Evolutionary conservation across 2,797 vertebrate species (phyloP).

Genomic region (Triplophysa bombifrons): DNA sequence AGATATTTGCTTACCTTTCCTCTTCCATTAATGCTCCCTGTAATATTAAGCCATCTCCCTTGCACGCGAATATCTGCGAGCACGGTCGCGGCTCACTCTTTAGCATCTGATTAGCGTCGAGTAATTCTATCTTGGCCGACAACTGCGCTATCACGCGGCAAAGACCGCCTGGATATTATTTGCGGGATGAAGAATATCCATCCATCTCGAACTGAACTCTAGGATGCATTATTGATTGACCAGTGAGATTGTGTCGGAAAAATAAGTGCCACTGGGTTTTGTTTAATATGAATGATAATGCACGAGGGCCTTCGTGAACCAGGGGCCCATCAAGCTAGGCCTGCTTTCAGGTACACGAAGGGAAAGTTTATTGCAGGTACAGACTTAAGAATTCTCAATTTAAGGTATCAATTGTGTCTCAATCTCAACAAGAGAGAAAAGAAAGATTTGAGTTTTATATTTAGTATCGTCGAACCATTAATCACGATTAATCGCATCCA

Average conservation of each 20-base stretch:
- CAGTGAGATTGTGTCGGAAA: slow-evolving; percentile 92
- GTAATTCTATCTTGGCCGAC: slow-evolving; percentile 91
- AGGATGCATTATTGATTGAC: slow-evolving; percentile 96
- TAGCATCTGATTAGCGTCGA: slow-evolving; percentile 92
- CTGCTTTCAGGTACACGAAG: slow-evolving; percentile 18
- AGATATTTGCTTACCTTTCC: slow-evolving; percentile 93
- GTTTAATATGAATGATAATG: slow-evolving; percentile 97
- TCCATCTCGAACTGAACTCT: slow-evolving; percentile 92
- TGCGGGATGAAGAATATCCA: slow-evolving; percentile 83
- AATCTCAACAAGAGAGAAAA: too few species aligned
- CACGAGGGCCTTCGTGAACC: slow-evolving; percentile 80
- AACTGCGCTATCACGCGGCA: slow-evolving; percentile 76
- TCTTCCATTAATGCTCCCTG: slow-evolving; percentile 88
- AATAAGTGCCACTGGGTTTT: slow-evolving; percentile 94
- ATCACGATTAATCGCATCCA: too few species aligned
- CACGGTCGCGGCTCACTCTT: slow-evolving; percentile 79
- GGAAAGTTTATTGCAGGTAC: background rate
- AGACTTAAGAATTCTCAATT: too few species aligned
- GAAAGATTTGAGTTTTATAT: too few species aligned
- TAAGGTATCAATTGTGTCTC: too few species aligned
- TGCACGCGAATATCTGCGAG: slow-evolving; percentile 93
- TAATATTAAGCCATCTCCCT: slow-evolving; percentile 91
- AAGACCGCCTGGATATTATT: slow-evolving; percentile 88
- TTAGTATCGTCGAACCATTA: too few species aligned
- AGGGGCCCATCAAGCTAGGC: slow-evolving; percentile 15